Percentiles rank a stretch among this genome's conserved stretches.
Evolutionary conservation across 2,797 vertebrate species (phyloP).

Genomic region (Pachyuromys duprasi): DNA sequence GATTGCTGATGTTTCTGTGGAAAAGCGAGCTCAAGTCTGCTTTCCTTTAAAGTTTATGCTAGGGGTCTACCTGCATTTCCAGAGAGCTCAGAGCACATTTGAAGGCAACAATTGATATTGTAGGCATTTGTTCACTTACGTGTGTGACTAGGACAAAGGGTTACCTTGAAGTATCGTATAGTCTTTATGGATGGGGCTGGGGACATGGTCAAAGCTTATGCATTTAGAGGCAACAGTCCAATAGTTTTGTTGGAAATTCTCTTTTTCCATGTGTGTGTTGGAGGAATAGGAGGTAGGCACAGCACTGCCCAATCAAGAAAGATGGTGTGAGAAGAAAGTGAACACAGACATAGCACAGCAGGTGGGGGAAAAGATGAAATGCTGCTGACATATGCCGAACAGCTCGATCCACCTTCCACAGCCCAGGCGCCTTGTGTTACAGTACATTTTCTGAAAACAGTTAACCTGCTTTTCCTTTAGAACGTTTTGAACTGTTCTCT

Average conservation of each 20-base stretch:
- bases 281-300: not conserved
- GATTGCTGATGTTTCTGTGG: not conserved
- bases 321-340: not conserved
- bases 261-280: not conserved
- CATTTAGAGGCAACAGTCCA: constrained; percentile 19
- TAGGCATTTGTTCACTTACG: not conserved
- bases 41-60: not conserved
- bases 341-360: not conserved
- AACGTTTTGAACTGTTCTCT: not conserved
- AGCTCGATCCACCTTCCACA: not conserved
- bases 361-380: not conserved
- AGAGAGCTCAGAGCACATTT: not conserved
- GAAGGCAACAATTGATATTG: not conserved
- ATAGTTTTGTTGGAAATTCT: constrained; percentile 33
- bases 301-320: not conserved
- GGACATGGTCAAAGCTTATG: not conserved
- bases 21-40: constrained; percentile 8
- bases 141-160: not conserved
- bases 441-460: not conserved
- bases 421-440: not conserved
- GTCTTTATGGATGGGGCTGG: not conserved
- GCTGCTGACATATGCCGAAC: not conserved
- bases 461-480: not conserved
- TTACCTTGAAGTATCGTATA: constrained; percentile 10
- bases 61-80: not conserved